Base-by-base conservation (phyloP, 1,140 invertebrate species). In the Mya arenaria region DNA sequence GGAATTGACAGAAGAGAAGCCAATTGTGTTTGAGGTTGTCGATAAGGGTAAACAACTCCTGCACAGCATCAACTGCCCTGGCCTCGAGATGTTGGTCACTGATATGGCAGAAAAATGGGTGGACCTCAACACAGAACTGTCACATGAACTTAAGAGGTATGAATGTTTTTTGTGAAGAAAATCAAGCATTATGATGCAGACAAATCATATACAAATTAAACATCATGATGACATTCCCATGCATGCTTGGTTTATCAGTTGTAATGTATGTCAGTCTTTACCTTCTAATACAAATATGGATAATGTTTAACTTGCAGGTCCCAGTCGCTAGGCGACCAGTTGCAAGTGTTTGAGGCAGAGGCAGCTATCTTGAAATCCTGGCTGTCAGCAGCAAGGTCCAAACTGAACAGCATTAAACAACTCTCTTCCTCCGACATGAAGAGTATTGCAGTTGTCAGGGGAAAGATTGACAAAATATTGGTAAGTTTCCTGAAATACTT, bases 61-160 rank as follows among this genome's bases (percentile, higher is more conserved):
- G 32, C 89, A 90, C 60, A 87, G 86, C 60, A 68, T 92, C 17
- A 88, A 85, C 60, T 91, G 91, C 75, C 87, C 89, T n/a, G 32
- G 63, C 10, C 81, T 92, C 19, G 90, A 92, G 72, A 85, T 80
- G 17, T 65, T 85, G 10, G 58, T 91, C 0, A 87, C 90, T 48
- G 87, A 90, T 4, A 58, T 92, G 28, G 89, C 88, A 8, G 89
- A 91, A n/a, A 88, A 86, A 77, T 92, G 89, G 89, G 89, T 89
- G 23, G 78, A 86, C 37, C 66, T 92, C 4, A 90, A 89, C 77
- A 86, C 89, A 48, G 75, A 80, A 10, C 77, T 89, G 0, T 83
- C 84, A 19, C 82, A 88, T 36, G 87, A 90, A 82, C 72, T 90
- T 28, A 90, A 91, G 74, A 90, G 87, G 91, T 92, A 39, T 81